Conservation (phyloP, 2,797 vertebrate species). For the Fistularia commersonii region DNA sequence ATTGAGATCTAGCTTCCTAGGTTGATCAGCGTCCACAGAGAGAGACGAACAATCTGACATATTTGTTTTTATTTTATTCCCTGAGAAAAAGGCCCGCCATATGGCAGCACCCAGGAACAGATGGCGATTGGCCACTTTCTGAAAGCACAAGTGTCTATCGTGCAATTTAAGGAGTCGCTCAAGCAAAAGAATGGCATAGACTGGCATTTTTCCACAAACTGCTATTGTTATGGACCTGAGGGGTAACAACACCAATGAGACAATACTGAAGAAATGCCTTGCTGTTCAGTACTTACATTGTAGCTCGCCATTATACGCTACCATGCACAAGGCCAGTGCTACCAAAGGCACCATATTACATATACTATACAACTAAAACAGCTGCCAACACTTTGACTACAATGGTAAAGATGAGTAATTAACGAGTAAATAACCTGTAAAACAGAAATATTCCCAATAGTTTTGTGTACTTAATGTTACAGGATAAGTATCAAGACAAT, state of each 20-base stretch:
- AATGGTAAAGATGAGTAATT: slow-evolving; percentile 12
- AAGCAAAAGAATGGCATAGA: slow-evolving; percentile 72
- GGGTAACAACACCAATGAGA: slow-evolving; percentile 60
- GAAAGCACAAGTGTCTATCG: slow-evolving; percentile 77
- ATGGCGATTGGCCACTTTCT: slow-evolving; percentile 83
- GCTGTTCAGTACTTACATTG: slow-evolving; percentile 2
- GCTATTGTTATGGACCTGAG: slow-evolving; percentile 70
- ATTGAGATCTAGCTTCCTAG: slow-evolving; percentile 74
- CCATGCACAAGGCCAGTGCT: slow-evolving; percentile 25
- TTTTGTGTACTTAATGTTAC: too few species aligned
- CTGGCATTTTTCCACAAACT: slow-evolving; percentile 76
- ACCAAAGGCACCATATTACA: too few species aligned
- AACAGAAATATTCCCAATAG: too few species aligned
- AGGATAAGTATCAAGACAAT: too few species aligned
- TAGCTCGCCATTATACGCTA: slow-evolving; percentile 40
- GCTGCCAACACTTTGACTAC: slow-evolving; percentile 25
- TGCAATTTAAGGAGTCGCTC: slow-evolving; percentile 78
- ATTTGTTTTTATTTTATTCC: slow-evolving; percentile 86
- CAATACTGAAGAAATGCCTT: slow-evolving; percentile 50
- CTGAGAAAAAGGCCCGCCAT: slow-evolving; percentile 82
- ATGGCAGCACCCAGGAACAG: slow-evolving; percentile 82
- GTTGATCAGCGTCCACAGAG: slow-evolving; percentile 81
- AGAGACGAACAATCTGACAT: slow-evolving; percentile 85
- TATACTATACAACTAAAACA: neutral
- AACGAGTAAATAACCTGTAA: slow-evolving; percentile 6